phyloP scores from a whole-genome alignment of 35 echinoderm and acorn worm species.

The Hemicentrotus pulcherrimus region DNA sequence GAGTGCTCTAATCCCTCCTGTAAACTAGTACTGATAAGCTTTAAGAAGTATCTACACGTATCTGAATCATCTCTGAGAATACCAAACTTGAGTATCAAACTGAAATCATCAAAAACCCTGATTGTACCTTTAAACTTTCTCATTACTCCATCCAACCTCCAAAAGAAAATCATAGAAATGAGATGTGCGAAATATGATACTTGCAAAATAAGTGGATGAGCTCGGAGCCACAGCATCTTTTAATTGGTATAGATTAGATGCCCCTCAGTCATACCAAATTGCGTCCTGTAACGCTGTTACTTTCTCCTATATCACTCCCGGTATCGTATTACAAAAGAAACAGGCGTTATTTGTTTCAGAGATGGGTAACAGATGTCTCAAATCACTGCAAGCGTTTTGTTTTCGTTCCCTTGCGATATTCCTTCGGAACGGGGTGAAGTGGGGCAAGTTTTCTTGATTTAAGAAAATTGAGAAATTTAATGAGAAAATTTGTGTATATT shows the following conservation, averaged over 20 bases:
- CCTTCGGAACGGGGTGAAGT: neutral
- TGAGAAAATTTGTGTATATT: neutral
- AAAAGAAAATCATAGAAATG: neutral
- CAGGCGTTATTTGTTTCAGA: neutral
- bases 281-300: neutral
- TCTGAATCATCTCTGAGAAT: no score
- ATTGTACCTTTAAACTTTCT: neutral
- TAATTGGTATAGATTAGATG: neutral
- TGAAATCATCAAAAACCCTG: neutral
- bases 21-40: no score
- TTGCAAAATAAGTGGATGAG: neutral
- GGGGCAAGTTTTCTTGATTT: neutral
- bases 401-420: neutral
- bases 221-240: neutral
- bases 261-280: neutral
- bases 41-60: no score
- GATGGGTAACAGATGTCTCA: neutral
- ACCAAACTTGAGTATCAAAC: no score
- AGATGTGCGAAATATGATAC: conserved; percentile 30
- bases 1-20: no score
- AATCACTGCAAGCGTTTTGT: neutral
- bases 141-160: neutral
- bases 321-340: neutral
- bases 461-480: neutral
- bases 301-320: neutral